Conservation (phyloP, 2,797 vertebrate species). For the Nothura maculosa region DNA sequence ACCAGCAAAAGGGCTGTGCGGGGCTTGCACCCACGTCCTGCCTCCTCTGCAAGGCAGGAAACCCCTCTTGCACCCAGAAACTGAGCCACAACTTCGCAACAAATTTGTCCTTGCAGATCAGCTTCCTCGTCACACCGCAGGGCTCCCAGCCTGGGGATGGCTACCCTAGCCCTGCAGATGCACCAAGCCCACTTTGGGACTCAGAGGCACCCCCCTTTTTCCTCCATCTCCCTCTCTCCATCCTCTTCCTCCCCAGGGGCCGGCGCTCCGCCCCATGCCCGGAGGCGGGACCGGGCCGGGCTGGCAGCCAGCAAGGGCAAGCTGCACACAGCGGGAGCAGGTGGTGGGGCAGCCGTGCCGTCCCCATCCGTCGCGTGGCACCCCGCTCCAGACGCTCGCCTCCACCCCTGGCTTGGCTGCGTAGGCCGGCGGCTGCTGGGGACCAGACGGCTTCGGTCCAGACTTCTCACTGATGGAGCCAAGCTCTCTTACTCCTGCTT, state of each 20-base stretch:
- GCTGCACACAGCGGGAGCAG: slow-evolving; percentile 2
- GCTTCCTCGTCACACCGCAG: background rate
- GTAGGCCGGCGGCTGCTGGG: background rate
- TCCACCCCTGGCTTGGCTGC: background rate
- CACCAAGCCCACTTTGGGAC: fast-evolving
- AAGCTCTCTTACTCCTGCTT: background rate
- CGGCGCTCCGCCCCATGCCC: slow-evolving; percentile 58
- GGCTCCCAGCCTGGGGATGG: background rate
- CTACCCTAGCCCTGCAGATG: fast-evolving
- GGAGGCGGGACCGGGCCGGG: slow-evolving; percentile 61
- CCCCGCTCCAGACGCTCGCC: fast-evolving
- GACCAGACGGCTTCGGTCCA: background rate
- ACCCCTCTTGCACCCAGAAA: background rate
- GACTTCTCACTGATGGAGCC: background rate
- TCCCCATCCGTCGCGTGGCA: background rate
- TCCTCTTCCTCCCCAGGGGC: slow-evolving; percentile 35
- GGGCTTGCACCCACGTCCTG: background rate
- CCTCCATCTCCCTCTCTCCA: background rate
- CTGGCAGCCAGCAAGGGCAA: background rate
- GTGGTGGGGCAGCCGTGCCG: background rate
- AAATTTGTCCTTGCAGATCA: background rate
- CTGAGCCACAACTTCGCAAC: background rate
- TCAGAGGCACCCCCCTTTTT: fast-evolving
- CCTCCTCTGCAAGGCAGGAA: background rate
- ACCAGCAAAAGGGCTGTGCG: background rate